Conservation (phyloP, 2,888 invertebrate species). For the Dermolepida albohirtum region DNA sequence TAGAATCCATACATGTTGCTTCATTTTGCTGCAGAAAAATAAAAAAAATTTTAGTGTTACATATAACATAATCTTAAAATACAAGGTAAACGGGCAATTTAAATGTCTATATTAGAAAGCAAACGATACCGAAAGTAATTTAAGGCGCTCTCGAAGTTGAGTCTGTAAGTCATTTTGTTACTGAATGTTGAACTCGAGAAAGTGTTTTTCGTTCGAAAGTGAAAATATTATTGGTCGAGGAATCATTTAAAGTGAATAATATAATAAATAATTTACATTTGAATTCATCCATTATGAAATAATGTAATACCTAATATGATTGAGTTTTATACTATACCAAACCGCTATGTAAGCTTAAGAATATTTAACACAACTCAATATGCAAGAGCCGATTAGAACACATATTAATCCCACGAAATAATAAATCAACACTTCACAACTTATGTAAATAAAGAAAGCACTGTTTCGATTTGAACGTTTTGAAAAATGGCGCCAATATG, state of each 20-base stretch:
- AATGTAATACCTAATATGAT: too few species aligned
- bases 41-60: slow-evolving; percentile 3
- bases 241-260: too few species aligned
- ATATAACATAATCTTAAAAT: slow-evolving; percentile 16
- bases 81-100: slow-evolving; percentile 21
- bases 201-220: slow-evolving; percentile 21
- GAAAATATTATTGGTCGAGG: not conserved
- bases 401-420: slow-evolving; percentile 21
- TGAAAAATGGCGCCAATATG: slow-evolving; percentile 33
- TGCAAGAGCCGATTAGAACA: slow-evolving; percentile 3
- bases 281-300: too few species aligned
- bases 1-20: slow-evolving; percentile 54
- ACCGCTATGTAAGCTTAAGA: not conserved
- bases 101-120: slow-evolving; percentile 38
- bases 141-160: slow-evolving; percentile 12
- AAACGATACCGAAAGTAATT: slow-evolving; percentile 38
- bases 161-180: slow-evolving; percentile 11
- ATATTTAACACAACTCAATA: not conserved
- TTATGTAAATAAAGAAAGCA: slow-evolving; percentile 1
- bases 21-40: slow-evolving; percentile 53
- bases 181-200: slow-evolving; percentile 24
- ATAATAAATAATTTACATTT: too few species aligned
- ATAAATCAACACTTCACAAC: slow-evolving; percentile 22
- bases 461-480: slow-evolving; percentile 17
- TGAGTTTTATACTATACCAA: slow-evolving; percentile 20